Conservation (phyloP, 23 tunicate genomes). For the Styela clava region DNA sequence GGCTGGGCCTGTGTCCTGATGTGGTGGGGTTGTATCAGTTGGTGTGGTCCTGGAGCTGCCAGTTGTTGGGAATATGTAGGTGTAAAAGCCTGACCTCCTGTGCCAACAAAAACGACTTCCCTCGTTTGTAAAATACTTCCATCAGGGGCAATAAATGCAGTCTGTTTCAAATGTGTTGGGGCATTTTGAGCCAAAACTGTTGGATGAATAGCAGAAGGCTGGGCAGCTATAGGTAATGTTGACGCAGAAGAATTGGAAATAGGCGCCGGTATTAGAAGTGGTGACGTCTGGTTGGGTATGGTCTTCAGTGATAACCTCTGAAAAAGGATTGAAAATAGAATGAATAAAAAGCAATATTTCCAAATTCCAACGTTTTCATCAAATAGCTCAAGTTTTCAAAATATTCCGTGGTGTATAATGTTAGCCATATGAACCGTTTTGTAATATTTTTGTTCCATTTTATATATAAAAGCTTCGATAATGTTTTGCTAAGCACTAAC, state of each 20-base stretch:
- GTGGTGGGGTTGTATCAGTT: conserved; percentile 1
- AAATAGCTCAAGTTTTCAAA: too few species aligned
- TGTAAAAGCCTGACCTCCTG: background rate
- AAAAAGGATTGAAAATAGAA: conserved; percentile 7
- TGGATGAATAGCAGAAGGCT: conserved; percentile 1
- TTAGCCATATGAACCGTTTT: too few species aligned
- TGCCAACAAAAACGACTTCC: conserved; percentile 64
- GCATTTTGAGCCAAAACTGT: conserved; percentile 13
- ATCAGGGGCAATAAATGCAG: conserved; percentile 40
- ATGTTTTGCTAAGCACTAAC: background rate
- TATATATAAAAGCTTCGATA: too few species aligned
- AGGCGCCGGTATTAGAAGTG: conserved; percentile 24
- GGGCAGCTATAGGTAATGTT: conserved; percentile 30
- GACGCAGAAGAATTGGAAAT: background rate
- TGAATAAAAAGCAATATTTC: background rate
- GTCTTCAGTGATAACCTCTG: conserved; percentile 58
- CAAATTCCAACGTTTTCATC: too few species aligned
- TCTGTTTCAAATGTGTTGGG: conserved; percentile 53
- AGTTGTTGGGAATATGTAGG: conserved; percentile 4
- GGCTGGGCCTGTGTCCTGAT: background rate
- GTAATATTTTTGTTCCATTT: too few species aligned
- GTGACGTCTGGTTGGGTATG: conserved; percentile 25
- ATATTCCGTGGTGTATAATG: too few species aligned
- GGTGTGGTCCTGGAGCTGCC: background rate
- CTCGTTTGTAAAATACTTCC: conserved; percentile 55